phyloP scores from a whole-genome alignment of 2,113 vertebrate genomes.

The Leucopsar rothschildi region DNA sequence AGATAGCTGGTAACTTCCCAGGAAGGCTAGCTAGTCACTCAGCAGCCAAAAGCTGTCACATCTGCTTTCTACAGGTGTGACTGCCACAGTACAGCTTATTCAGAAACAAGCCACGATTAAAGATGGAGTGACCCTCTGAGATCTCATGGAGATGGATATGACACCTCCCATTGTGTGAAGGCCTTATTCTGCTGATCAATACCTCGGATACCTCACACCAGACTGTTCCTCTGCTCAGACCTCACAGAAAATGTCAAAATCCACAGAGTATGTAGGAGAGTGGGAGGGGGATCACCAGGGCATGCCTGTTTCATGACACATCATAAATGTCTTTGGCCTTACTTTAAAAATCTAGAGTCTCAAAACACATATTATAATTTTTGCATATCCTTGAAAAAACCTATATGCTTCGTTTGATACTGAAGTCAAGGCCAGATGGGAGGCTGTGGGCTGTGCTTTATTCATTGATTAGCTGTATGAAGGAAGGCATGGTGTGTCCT shows the following conservation, averaged over 20 bases:
- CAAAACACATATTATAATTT: background rate
- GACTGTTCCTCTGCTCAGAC: background rate
- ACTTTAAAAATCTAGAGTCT: background rate
- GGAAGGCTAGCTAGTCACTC: background rate
- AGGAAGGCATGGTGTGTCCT: background rate
- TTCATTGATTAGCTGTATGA: background rate
- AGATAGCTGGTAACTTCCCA: background rate
- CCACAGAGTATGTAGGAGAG: rapidly evolving
- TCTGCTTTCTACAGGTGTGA: background rate
- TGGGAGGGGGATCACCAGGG: rapidly evolving
- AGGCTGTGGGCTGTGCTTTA: background rate
- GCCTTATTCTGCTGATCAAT: background rate
- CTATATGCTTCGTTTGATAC: background rate
- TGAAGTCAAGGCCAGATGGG: rapidly evolving
- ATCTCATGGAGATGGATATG: background rate
- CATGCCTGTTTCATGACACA: background rate
- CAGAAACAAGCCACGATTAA: background rate
- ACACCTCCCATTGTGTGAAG: background rate
- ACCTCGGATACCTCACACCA: background rate
- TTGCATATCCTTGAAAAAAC: background rate
- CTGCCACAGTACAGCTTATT: rapidly evolving
- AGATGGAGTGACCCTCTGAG: background rate
- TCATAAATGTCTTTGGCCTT: background rate
- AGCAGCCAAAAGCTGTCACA: background rate
- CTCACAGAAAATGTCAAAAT: background rate